Evolutionary conservation across 2,797 vertebrate genomes (phyloP), one percentile per base, ranked within the genome.

Genomic region (Streptopelia turtur): DNA sequence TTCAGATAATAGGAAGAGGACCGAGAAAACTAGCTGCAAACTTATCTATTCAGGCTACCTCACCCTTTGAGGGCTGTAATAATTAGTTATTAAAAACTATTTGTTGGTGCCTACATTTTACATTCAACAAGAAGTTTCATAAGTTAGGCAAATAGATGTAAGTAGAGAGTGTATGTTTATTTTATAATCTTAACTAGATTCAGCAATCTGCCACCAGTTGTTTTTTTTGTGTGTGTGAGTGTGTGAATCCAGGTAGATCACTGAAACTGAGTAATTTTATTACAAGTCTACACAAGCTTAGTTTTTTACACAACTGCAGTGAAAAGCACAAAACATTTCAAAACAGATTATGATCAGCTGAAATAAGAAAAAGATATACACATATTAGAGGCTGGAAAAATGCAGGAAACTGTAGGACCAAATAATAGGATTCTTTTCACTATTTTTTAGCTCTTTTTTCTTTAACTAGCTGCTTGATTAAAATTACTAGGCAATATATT

Each of bases 391-490:
- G 9, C 4, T 16, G 7, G 41, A 80, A 68, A 20, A 47, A 15
- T 49, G 9, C 37, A 41, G 11, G 7, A 81, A 94, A 31, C 5
- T 10, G 0, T 20, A 85, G 37, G 30, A 69, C 18, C 4, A 79
- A 53, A 49, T 12, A 14, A 13, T 28, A 45, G 5, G 70, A 63
- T 59, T 65, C 6, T 76, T 17, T 52, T 71, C 56, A 55, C 41
- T 63, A 52, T 7, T 39, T 5, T 5, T 3, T 16, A 77, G n/a
- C 33, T 93, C 3, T 16, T 82, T 94, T 88, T 90, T 10, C 15
- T 83, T 91, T 79, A n/a, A 66, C 43, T 81, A 79, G 7, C 20
- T 71, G 31, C 28, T 78, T 81, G n/a, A 83, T 91, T 91, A 87
- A 81, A 94, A 91, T 56, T 71, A 5, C 21, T n/a, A 76, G 22